A percentile compares a stretch with the other conserved stretches of the same genome.
These are phyloP conservation scores for Parasteatoda lunata DNA, from an alignment of 2,888 invertebrate genomes.

Conservation along the genomic window DNA sequence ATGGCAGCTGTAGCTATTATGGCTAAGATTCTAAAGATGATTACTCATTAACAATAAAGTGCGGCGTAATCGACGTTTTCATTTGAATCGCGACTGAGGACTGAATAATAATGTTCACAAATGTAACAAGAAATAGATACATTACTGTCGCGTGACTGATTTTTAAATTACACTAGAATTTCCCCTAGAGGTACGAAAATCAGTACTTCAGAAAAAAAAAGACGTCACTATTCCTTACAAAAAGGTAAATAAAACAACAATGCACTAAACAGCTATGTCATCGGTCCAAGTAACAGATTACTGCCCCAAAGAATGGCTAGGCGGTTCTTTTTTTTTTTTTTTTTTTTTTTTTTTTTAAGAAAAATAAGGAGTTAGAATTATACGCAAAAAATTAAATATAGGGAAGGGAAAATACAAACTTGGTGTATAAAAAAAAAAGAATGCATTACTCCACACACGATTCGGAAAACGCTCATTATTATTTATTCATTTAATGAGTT, in stretches of 20 bases:
- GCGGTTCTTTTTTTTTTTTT: conserved; percentile 14
- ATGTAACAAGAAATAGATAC: background rate
- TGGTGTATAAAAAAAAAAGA: conserved; percentile 39
- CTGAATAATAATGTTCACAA: too few relatives aligned
- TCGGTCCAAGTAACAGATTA: conserved; percentile 27
- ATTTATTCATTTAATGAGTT: conserved; percentile 67
- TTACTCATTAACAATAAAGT: conserved; percentile 38
- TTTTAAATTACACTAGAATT: conserved; percentile 27
- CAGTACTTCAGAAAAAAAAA: conserved; percentile 7
- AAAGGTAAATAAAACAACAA: conserved; percentile 34
- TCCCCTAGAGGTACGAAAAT: conserved; percentile 11
- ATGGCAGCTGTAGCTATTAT: conserved; percentile 11
- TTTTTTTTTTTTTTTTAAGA: conserved; percentile 3
- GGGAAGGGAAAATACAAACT: conserved; percentile 47
- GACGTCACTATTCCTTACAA: conserved; percentile 1
- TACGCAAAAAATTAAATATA: conserved; percentile 15
- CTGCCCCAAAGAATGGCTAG: background rate
- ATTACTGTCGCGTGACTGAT: conserved; percentile 47
- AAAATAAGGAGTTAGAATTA: conserved; percentile 29
- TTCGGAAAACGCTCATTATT: conserved; percentile 66
- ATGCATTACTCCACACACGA: conserved; percentile 17
- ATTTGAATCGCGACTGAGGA: conserved; percentile 17
- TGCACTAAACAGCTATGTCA: conserved; percentile 22
- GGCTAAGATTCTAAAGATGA: conserved; percentile 25
- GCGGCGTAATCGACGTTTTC: conserved; percentile 34